Base-by-base conservation (phyloP, 2,888 invertebrate genomes). In the Apamea anceps region DNA sequence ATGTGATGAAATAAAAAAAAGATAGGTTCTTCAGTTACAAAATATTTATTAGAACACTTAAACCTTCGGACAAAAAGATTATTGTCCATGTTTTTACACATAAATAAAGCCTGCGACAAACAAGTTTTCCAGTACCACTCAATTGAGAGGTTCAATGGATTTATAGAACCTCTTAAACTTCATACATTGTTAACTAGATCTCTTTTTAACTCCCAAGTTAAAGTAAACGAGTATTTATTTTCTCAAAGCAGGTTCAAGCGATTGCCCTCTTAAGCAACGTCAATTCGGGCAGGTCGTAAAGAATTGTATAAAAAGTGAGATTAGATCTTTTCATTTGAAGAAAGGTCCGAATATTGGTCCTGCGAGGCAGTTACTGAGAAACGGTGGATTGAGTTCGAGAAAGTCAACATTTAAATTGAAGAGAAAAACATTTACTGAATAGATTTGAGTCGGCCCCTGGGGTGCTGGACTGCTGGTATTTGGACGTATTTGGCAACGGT, bases 311-410 rank as follows among this genome's bases (percentile, higher is more conserved):
- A 93, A 94, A 93, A 89, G 91, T 90, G 79, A 94, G 95, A 95
- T 95, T 93, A 93, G 93, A 95, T 95, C 95, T 95, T 93, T 93
- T 94, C 94, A 94, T 95, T 94, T 93, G 91, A 91, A 85, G 91
- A 93, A 94, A 93, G 94, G 94, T 94, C 93, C 94, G 91, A 95
- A 89, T 93, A 94, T 94, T 92, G 94, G 92, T 91, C 94, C 94
- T 90, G 77, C 57, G 93, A 92, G 94, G 91, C 92, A 87, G 91
- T 94, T 93, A 91, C 88, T 88, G 79, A 89, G 90, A 90, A 93
- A 92, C 85, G 82, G 89, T 76, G 90, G 90, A 94, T 93, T 92
- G 93, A 93, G 90, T 93, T 89, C 85, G 91, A 85, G 85, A 92
- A 93, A 92, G 91, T 93, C 91, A 93, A 93, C 92, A 90, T 90